phyloP scores from a whole-genome alignment of 2,113 vertebrate species.

The Cinclus mexicanus region DNA sequence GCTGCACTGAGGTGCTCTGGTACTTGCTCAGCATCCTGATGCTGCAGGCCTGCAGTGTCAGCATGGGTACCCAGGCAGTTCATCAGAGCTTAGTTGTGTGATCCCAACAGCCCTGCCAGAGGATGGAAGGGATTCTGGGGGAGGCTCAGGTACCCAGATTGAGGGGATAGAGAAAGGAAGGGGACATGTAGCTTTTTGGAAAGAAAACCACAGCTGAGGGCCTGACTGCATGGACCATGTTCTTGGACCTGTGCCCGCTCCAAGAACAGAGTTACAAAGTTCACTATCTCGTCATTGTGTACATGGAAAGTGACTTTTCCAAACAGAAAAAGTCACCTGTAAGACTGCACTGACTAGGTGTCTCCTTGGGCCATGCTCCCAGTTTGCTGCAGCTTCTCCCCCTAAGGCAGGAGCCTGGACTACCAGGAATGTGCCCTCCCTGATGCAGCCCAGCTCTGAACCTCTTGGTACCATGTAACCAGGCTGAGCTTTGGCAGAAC shows the following conservation, averaged over 20 bases:
- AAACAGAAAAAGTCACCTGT: not conserved
- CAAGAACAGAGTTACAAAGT: not conserved
- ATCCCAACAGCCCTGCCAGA: not conserved
- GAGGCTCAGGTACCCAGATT: not conserved
- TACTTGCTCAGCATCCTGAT: not conserved
- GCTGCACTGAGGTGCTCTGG: not conserved
- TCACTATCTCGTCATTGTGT: not conserved
- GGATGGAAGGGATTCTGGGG: not conserved
- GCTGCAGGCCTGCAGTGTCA: not conserved
- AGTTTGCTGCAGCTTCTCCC: not conserved
- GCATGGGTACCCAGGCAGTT: fast-evolving
- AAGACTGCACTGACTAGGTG: not conserved
- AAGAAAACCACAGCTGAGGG: not conserved
- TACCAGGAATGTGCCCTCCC: not conserved
- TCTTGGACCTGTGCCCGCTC: not conserved
- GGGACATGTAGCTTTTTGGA: not conserved
- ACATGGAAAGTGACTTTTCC: not conserved
- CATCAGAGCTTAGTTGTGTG: not conserved
- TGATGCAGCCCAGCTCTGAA: not conserved
- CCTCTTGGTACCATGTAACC: fast-evolving
- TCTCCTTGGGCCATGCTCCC: not conserved
- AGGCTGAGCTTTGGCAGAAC: not conserved
- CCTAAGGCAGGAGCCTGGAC: not conserved
- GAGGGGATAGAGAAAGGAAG: not conserved
- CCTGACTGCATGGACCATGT: not conserved